Evolutionary conservation across 2,888 invertebrate species (phyloP), one percentile per base, ranked within the genome.

Genomic region (Tholera decimalis): DNA sequence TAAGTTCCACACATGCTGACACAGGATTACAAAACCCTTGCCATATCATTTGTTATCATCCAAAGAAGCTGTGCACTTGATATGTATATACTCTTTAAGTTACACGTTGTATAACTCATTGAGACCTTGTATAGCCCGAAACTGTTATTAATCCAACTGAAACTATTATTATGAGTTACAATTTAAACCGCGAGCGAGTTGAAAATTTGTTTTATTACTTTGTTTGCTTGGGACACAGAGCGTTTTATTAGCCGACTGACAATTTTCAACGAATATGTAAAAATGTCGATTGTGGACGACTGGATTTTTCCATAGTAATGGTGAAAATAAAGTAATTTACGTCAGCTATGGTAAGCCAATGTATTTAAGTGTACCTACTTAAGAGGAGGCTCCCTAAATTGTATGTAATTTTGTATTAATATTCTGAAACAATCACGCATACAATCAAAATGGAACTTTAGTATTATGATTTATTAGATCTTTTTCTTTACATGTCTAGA

Each of bases 171-270:
- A 60, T 30, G 60, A 54, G 18, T 35, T 46, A 41, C 46, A 44
- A 26, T 59, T 68, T 50, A 15, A 26, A 22, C 60, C 24, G 13
- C 9, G 6, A 55, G n/a, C 15, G 50, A 51, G 78, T 68, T 57
- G 61, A 64, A 54, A 63, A 72, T 63, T 63, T 58, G 63, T 73
- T 80, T 80, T 78, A 78, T 78, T 57, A 60, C 61, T 59, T 55
- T 53, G 50, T 64, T 67, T 67, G 39, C 9, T n/a, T 11, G 56
- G 1, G 81, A 78, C 81, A 68, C 68, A 74, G 30, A 15, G 68
- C n/a, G n/a, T 24, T 73, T 15, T 49, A 24, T 26, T 24, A 28
- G 43, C 43, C 9, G 33, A 41, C 54, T n/a, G 66, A 55, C 74
- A 33, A 15, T 35, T 51, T 56, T 20, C 13, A 8, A 30, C 11